These are phyloP conservation scores for Hucho hucho DNA, from an alignment of 2,113 vertebrate species.

Conservation along the genomic window DNA sequence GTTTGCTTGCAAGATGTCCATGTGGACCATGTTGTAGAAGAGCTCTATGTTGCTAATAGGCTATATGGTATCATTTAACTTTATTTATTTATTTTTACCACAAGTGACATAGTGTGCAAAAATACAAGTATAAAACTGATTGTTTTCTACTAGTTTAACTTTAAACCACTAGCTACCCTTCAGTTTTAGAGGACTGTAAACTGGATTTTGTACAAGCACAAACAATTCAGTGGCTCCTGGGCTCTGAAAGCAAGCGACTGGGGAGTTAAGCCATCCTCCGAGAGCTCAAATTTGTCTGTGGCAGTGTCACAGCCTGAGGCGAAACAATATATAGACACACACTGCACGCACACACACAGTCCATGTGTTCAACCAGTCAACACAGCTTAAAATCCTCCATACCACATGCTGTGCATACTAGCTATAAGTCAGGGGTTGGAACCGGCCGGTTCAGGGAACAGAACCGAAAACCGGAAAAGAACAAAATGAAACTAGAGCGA, in stretches of 20 bases:
- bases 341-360: neutral
- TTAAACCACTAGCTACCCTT: neutral
- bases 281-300: constrained; percentile 51
- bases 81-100: no score
- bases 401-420: no score
- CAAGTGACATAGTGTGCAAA: no score
- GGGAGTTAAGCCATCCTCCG: constrained; percentile 62
- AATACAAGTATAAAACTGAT: neutral
- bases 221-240: constrained; percentile 51
- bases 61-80: no score
- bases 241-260: constrained; percentile 59
- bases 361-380: neutral
- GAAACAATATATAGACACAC: constrained; percentile 17
- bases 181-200: neutral
- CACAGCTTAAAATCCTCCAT: neutral
- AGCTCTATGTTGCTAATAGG: no score
- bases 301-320: constrained; percentile 23
- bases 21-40: no score
- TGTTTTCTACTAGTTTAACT: neutral
- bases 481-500: no score
- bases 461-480: no score
- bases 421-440: no score
- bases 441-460: no score
- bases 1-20: no score
- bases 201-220: constrained; percentile 17